phyloP scores from a whole-genome alignment of 2,888 invertebrate genomes.

The Diplazon laetatorius region DNA sequence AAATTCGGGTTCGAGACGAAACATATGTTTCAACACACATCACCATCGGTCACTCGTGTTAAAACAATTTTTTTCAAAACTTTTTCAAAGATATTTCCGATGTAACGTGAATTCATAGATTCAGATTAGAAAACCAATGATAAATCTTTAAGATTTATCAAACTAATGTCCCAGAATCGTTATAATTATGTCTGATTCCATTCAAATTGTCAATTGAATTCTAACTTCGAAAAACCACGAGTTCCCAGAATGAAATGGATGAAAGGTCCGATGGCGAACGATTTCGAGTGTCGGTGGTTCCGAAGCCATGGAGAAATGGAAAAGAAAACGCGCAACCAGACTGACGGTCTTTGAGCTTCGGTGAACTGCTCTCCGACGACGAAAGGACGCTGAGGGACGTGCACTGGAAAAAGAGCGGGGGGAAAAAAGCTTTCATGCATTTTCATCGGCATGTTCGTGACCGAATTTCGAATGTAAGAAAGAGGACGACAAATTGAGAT shows the following conservation, averaged over 20 bases:
- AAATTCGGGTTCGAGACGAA: too few relatives aligned
- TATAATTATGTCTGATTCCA: too few relatives aligned
- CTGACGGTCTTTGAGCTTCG: conserved; percentile 4
- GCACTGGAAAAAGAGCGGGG: neutral
- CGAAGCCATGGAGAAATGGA: conserved; percentile 9
- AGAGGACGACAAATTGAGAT: conserved; percentile 21
- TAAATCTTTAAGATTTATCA: too few relatives aligned
- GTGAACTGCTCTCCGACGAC: neutral
- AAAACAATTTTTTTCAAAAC: too few relatives aligned
- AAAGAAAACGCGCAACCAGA: neutral
- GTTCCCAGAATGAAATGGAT: neutral
- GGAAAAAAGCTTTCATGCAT: conserved; percentile 36
- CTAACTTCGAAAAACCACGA: neutral
- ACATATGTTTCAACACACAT: too few relatives aligned
- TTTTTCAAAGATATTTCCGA: too few relatives aligned
- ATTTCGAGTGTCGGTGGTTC: neutral
- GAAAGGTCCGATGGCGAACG: neutral
- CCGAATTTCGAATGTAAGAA: conserved; percentile 3
- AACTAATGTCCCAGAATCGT: too few relatives aligned
- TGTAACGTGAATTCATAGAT: too few relatives aligned
- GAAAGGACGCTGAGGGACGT: conserved; percentile 8
- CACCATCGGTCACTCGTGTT: too few relatives aligned
- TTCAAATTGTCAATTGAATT: conserved; percentile 7
- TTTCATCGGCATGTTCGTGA: conserved; percentile 37
- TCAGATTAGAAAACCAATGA: too few relatives aligned